Evolutionary conservation across 2,888 invertebrate species (phyloP).

Genomic region (Drosophila phalerata): DNA sequence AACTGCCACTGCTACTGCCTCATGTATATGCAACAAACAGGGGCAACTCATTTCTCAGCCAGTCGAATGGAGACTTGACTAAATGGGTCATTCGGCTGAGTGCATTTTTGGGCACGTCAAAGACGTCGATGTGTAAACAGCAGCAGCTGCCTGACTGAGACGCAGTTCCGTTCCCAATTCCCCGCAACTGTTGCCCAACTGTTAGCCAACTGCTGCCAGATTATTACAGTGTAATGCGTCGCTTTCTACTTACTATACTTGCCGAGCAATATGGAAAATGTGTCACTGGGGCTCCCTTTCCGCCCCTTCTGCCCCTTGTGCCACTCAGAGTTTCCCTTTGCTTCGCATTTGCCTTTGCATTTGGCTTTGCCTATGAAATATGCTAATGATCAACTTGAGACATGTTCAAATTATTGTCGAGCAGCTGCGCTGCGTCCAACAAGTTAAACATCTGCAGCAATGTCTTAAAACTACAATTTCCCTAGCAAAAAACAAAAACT

Average conservation of each 20-base stretch:
- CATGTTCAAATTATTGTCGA: slow-evolving; percentile 79
- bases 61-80: slow-evolving; percentile 43
- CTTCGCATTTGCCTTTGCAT: slow-evolving; percentile 40
- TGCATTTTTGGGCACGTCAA: slow-evolving; percentile 76
- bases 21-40: slow-evolving; percentile 57
- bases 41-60: slow-evolving; percentile 47
- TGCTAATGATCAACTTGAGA: slow-evolving; percentile 82
- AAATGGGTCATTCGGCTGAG: slow-evolving; percentile 80
- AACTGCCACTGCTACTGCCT: slow-evolving; percentile 20
- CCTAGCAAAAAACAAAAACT: slow-evolving; percentile 39
- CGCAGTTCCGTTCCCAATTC: background rate
- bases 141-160: slow-evolving; percentile 11
- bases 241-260: slow-evolving; percentile 20
- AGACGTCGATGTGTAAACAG: slow-evolving; percentile 70
- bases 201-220: slow-evolving; percentile 20
- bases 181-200: background rate
- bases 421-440: slow-evolving; percentile 59
- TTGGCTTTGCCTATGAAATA: slow-evolving; percentile 68
- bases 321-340: background rate
- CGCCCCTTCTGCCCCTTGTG: background rate
- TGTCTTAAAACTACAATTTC: slow-evolving; percentile 53
- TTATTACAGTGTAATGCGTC: slow-evolving; percentile 40
- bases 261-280: slow-evolving; percentile 39
- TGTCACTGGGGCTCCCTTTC: slow-evolving; percentile 36
- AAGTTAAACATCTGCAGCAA: slow-evolving; percentile 44